Evolutionary conservation across 1,140 invertebrate genomes (phyloP).

Genomic region (Drosophila melanogaster): DNA sequence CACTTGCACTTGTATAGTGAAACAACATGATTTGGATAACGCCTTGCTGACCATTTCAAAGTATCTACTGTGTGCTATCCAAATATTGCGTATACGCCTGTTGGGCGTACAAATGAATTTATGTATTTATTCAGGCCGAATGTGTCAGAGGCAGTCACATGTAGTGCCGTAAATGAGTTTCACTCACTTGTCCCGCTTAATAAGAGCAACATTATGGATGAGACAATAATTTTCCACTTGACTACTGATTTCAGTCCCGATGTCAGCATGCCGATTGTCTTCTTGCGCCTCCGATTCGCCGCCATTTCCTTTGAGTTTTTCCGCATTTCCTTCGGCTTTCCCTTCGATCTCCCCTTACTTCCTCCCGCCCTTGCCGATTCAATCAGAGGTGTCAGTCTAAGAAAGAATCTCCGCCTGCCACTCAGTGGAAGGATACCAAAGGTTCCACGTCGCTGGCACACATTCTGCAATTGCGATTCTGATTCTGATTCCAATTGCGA

Average conservation of each 20-base stretch:
- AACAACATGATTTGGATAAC: not conserved
- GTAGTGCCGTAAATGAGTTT: constrained; percentile 38
- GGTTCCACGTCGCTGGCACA: constrained; percentile 20
- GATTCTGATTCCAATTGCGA: constrained; percentile 13
- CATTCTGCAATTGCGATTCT: constrained; percentile 30
- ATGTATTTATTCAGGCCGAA: constrained; percentile 27
- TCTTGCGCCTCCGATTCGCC: constrained; percentile 46
- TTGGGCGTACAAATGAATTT: not conserved
- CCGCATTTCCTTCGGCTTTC: constrained; percentile 12
- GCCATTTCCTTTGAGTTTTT: constrained; percentile 41
- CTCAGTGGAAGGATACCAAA: constrained; percentile 8
- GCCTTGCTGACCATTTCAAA: constrained; percentile 3
- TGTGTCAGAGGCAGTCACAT: constrained; percentile 32
- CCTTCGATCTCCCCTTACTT: not conserved
- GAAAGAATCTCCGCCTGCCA: constrained; percentile 29
- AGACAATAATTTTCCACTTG: constrained; percentile 84
- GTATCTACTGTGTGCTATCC: not conserved
- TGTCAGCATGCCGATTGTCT: constrained; percentile 52
- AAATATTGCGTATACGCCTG: constrained; percentile 42
- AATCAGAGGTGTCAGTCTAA: constrained; percentile 37
- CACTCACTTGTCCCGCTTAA: constrained; percentile 82
- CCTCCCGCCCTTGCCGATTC: constrained; percentile 12
- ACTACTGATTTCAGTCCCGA: constrained; percentile 77
- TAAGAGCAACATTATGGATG: constrained; percentile 80
- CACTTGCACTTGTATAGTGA: constrained; percentile 1